Evolutionary conservation across 2,888 invertebrate species (phyloP).

Genomic region (Trissolcus japonicus): DNA sequence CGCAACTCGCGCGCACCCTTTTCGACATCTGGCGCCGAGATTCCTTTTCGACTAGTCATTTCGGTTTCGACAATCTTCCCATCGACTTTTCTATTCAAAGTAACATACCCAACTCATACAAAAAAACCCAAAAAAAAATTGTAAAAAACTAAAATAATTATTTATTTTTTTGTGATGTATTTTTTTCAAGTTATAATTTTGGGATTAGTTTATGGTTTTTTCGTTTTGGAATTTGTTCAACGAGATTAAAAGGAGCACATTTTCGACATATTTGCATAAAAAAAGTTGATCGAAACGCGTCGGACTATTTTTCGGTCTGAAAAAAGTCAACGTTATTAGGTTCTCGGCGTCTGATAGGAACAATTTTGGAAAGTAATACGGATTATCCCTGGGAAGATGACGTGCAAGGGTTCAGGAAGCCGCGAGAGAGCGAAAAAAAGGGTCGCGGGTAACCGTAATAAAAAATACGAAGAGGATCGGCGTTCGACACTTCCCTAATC

Average conservation of each 20-base stretch:
- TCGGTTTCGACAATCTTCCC: conserved; percentile 13
- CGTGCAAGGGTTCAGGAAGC: conserved; percentile 53
- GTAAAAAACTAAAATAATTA: background rate
- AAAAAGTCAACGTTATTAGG: conserved; percentile 44
- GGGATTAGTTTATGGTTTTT: no score
- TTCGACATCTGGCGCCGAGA: conserved; percentile 32
- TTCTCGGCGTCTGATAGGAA: conserved; percentile 37
- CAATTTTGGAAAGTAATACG: conserved; percentile 63
- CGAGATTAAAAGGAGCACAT: background rate
- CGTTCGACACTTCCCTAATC: conserved; percentile 73
- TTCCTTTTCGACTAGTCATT: conserved; percentile 47
- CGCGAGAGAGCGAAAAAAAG: conserved; percentile 61
- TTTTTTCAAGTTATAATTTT: background rate
- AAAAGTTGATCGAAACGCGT: conserved; percentile 35
- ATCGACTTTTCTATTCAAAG: conserved; percentile 16
- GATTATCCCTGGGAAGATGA: conserved; percentile 58
- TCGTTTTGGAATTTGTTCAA: background rate
- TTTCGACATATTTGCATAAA: conserved; percentile 24
- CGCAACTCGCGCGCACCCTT: conserved; percentile 48
- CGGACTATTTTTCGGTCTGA: conserved; percentile 12
- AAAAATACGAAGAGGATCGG: conserved; percentile 71
- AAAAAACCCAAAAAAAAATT: background rate
- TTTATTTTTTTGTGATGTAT: background rate
- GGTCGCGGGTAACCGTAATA: conserved; percentile 65
- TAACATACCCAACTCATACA: background rate